phyloP scores from a whole-genome alignment of 2,113 vertebrate species.

The Struthio camelus region DNA sequence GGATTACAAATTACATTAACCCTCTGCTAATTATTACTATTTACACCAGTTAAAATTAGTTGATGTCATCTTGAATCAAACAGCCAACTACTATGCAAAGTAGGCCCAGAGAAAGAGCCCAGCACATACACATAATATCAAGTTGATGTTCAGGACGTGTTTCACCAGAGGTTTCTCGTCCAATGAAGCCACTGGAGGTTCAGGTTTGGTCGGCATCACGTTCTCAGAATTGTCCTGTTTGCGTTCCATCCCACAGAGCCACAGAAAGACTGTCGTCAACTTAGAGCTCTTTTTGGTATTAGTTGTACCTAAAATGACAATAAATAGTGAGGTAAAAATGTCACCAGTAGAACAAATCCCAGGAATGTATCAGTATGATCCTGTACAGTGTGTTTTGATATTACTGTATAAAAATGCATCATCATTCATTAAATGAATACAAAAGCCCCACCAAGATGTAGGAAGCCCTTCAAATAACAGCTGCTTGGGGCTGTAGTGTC shows the following conservation, averaged over 20 bases:
- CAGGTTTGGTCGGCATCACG: rapidly evolving
- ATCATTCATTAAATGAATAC: rapidly evolving
- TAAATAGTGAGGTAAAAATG: background rate
- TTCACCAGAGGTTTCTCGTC: conserved; percentile 79
- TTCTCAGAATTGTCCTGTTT: background rate
- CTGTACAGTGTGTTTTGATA: background rate
- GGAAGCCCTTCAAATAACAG: rapidly evolving
- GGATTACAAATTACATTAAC: background rate
- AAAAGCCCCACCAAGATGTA: rapidly evolving
- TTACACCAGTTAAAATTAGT: conserved; percentile 16
- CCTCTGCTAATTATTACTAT: conserved; percentile 24
- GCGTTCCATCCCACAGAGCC: conserved; percentile 91
- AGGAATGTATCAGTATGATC: background rate
- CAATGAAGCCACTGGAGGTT: conserved; percentile 40
- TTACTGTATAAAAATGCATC: background rate
- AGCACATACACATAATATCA: conserved; percentile 81
- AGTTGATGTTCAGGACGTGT: conserved; percentile 81
- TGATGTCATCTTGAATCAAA: rapidly evolving
- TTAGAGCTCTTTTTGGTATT: conserved; percentile 57
- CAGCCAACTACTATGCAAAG: conserved; percentile 77
- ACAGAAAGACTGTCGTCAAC: conserved; percentile 77
- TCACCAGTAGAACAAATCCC: background rate
- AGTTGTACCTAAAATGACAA: conserved; percentile 1
- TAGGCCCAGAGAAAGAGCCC: conserved; percentile 88
- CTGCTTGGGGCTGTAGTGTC: background rate